Base-by-base conservation (phyloP, 2,888 invertebrate species). In the Endomychus coccineus region DNA sequence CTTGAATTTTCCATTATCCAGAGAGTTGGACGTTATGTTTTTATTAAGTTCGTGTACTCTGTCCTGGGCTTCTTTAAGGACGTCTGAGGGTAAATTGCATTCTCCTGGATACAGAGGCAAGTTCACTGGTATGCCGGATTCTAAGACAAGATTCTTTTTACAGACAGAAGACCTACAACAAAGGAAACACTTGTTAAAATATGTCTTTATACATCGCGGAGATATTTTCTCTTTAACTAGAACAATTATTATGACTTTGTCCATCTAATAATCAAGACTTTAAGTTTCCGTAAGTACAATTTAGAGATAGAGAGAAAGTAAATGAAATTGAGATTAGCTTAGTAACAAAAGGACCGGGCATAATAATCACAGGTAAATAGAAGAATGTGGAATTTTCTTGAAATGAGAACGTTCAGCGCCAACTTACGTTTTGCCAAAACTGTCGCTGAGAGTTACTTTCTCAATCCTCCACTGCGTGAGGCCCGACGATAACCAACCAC, bases 401-500 rank as follows among this genome's bases (percentile, higher is more conserved):
- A n/a, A n/a, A n/a, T n/a, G n/a, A n/a, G n/a, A n/a, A n/a, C n/a
- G n/a, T n/a, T n/a, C n/a, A n/a, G n/a, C n/a, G 17, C 10, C 11
- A 7, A 58, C 69, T 68, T 57, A 82, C 82, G 75, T 78, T 57
- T 83, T 81, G 9, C 89, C 86, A 56, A 84, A 87, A 60, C 88
- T 88, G 59, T 90, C 89, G 27, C 82, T 80, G 11, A 92, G 71
- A 34, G 83, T 78, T 13, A 91, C 74, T 62, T 87, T 87, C 64
- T 90, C 84, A 41, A 92, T 74, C 50, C 76, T 78, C 77, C 91
- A 83, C 37, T 79, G 74, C 21, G 80, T 77, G 36, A 87, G 71
- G 2, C 89, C 90, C 12, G 85, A 86, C 16, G 84, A 85, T 37
- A 91, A 73, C 92, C 92, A 92, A 9, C 91, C 91, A 46, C 83